phyloP scores from a whole-genome alignment of 2,888 invertebrate species.

The Drosophila nr. fundita region DNA sequence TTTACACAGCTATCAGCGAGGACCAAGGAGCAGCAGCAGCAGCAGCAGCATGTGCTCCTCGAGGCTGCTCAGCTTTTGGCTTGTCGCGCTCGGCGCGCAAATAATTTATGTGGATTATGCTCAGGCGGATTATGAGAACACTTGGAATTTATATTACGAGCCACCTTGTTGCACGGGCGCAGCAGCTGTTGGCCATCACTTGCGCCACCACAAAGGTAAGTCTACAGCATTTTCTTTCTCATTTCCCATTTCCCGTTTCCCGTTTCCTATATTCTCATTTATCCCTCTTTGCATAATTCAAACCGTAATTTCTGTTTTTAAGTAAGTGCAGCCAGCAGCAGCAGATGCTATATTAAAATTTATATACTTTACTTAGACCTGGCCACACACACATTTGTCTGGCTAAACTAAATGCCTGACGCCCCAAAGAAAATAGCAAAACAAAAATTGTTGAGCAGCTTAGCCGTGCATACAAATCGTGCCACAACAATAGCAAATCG shows the following conservation, averaged over 20 bases:
- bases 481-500: conserved; percentile 58
- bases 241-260: background rate
- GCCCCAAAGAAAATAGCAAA: conserved; percentile 7
- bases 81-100: conserved; percentile 65
- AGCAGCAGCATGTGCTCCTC: conserved; percentile 39
- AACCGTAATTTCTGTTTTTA: conserved; percentile 46
- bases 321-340: conserved; percentile 47
- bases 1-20: conserved; percentile 14
- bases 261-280: background rate
- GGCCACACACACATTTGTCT: conserved; percentile 7
- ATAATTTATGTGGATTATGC: conserved; percentile 84
- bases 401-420: conserved; percentile 48
- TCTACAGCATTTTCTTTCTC: conserved; percentile 10
- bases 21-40: conserved; percentile 6
- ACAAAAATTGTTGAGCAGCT: conserved; percentile 57
- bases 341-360: conserved; percentile 22
- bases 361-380: conserved; percentile 21
- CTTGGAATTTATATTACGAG: conserved; percentile 90
- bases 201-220: conserved; percentile 91
- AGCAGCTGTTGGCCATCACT: conserved; percentile 87
- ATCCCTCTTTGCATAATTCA: conserved; percentile 40
- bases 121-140: conserved; percentile 87
- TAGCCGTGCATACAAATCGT: conserved; percentile 46
- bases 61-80: conserved; percentile 55
- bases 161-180: conserved; percentile 89